Evolutionary conservation across 2,113 vertebrate genomes (phyloP).

Genomic region (Todiramphus saurophagus): DNA sequence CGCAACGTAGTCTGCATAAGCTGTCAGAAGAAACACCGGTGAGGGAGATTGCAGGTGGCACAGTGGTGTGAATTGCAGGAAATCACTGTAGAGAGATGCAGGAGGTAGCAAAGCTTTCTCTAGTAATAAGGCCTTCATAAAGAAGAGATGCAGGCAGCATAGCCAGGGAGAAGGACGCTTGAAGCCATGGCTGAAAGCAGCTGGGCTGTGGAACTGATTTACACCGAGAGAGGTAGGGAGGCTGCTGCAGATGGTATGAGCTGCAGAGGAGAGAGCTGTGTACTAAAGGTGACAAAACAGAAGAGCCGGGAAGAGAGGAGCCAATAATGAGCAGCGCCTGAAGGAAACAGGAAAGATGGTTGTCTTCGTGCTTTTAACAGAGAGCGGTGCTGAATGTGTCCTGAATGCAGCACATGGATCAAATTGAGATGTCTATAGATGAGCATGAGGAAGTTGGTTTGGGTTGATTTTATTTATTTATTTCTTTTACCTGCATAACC

Average conservation of each 20-base stretch:
- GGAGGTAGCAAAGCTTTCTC: background rate
- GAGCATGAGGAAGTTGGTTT: background rate
- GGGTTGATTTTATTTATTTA: background rate
- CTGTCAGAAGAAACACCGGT: background rate
- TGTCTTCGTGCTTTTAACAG: background rate
- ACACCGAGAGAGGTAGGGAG: accelerated
- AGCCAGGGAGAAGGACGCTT: accelerated
- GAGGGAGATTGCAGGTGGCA: background rate
- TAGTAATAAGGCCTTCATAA: background rate
- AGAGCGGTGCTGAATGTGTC: background rate
- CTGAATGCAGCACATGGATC: background rate
- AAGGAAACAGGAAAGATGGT: background rate
- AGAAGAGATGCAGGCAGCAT: background rate
- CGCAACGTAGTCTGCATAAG: background rate
- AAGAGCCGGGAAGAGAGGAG: background rate
- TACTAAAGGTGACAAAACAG: background rate
- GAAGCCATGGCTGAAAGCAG: background rate
- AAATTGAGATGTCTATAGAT: background rate
- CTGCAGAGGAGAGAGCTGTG: background rate
- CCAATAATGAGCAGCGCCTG: accelerated
- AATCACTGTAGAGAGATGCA: accelerated
- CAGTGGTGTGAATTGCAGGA: background rate
- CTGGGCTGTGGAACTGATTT: background rate
- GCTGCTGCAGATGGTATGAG: background rate
- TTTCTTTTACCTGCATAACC: accelerated